Conservation (phyloP, 1,140 invertebrate species). For the Zaprionus kolodkinae region DNA sequence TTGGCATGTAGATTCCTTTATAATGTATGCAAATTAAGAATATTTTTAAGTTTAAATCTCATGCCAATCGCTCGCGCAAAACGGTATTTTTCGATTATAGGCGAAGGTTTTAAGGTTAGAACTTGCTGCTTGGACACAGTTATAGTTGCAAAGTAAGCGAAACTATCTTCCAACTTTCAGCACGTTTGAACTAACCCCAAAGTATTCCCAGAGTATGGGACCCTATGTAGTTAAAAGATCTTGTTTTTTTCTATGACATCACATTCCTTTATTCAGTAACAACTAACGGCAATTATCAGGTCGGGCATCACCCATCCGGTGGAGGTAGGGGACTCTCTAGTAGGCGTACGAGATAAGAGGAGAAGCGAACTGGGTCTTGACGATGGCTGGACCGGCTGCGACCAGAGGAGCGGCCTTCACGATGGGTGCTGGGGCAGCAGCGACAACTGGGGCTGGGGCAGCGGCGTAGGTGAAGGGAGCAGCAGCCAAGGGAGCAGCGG, state of each 20-base stretch:
- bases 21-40: too few relatives aligned
- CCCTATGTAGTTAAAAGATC: neutral
- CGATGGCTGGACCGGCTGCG: constrained; percentile 60
- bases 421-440: constrained; percentile 40
- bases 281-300: constrained; percentile 80
- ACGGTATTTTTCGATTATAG: too few relatives aligned
- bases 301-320: constrained; percentile 54
- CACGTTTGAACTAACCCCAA: too few relatives aligned
- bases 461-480: constrained; percentile 70
- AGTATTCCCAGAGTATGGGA: neutral
- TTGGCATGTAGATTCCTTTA: too few relatives aligned
- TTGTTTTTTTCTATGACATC: constrained; percentile 49
- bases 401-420: constrained; percentile 44
- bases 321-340: constrained; percentile 30
- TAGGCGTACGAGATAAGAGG: constrained; percentile 77
- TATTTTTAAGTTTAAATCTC: too few relatives aligned
- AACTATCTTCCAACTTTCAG: too few relatives aligned
- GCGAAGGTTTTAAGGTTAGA: too few relatives aligned
- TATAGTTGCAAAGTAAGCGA: too few relatives aligned
- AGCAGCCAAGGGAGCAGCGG: constrained; percentile 60
- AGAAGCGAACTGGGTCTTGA: constrained; percentile 78
- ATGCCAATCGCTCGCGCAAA: too few relatives aligned
- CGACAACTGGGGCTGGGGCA: constrained; percentile 57
- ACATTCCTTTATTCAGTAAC: constrained; percentile 80
- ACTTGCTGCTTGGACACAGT: too few relatives aligned